phyloP scores from a whole-genome alignment of 1,140 invertebrate species.

The Drosophila pachea region DNA sequence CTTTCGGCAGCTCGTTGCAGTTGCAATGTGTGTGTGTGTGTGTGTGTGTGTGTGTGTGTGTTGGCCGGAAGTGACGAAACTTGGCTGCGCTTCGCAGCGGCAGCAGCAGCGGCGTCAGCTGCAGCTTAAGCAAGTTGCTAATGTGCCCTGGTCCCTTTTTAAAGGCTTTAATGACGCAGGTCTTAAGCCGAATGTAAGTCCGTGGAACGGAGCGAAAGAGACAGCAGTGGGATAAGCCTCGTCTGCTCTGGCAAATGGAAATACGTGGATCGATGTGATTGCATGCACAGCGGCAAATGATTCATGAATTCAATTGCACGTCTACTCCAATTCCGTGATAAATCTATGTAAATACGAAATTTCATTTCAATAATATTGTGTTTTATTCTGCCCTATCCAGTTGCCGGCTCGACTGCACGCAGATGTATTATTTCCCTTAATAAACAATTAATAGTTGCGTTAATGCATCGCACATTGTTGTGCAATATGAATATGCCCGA shows the following conservation, averaged over 20 bases:
- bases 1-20: conserved; percentile 72
- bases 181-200: background rate
- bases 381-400: background rate
- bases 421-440: conserved; percentile 4
- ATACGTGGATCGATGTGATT: no score
- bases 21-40: conserved; percentile 36
- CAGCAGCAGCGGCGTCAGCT: conserved; percentile 7
- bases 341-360: background rate
- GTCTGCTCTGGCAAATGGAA: no score
- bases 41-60: conserved; percentile 28
- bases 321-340: background rate
- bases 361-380: conserved; percentile 1
- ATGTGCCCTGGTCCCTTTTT: conserved; percentile 54
- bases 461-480: conserved; percentile 24
- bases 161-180: conserved; percentile 57
- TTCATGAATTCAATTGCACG: background rate
- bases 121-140: conserved; percentile 13
- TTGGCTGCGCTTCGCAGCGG: conserved; percentile 23
- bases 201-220: no score
- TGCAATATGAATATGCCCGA: background rate
- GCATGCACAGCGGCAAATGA: background rate
- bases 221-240: no score
- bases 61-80: conserved; percentile 63
- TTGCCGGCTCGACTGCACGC: background rate
- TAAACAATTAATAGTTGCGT: conserved; percentile 2